Evolutionary conservation across 2,113 vertebrate species (phyloP), one percentile per base, ranked within the genome.

Genomic region (Circaetus gallicus): DNA sequence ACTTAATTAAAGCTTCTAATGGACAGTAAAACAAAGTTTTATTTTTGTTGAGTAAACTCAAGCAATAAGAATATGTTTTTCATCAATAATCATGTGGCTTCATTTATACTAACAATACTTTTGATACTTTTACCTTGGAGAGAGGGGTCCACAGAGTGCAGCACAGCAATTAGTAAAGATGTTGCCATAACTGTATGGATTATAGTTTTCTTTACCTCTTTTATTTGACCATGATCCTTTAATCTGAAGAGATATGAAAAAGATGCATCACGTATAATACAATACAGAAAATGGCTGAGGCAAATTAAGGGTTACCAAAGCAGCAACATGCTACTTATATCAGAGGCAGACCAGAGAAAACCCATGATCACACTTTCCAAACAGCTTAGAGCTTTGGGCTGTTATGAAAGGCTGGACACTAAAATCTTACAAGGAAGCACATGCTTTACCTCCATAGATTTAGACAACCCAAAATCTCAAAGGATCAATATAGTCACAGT

Each of bases 151-250:
- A 96, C 99, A 99, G n/a, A 99, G 98, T 5, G 99, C 99, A 42
- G 99, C 99, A 89, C 99, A 99, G 98, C 99, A 99, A 96, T 99
- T 99, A 67, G 98, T 99, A 95, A 99, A 98, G 96, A 99, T 99
- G 95, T 99, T 99, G 76, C 99, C 99, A 5, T 99, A 98, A 98
- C 99, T 99, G 98, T 99, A 99, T 36, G 99, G 99, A 95, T 99
- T 99, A 96, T 99, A 99, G 97, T 99, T 99, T 89, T 99, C 99
- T 98, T 99, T 99, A 82, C 99, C 98, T 98, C 99, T 98, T 98
- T 99, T 99, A 97, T 99, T 99, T 93, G 99, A 99, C 99, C 99
- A 99, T 6, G 99, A 99, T 61, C 99, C 99, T 98, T 99, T 99
- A 96, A 99, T 99, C 99, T 99, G 97, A 93, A 98, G 94, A 98